phyloP scores from a whole-genome alignment of 2,888 invertebrate species.

The Philonicus albiceps region DNA sequence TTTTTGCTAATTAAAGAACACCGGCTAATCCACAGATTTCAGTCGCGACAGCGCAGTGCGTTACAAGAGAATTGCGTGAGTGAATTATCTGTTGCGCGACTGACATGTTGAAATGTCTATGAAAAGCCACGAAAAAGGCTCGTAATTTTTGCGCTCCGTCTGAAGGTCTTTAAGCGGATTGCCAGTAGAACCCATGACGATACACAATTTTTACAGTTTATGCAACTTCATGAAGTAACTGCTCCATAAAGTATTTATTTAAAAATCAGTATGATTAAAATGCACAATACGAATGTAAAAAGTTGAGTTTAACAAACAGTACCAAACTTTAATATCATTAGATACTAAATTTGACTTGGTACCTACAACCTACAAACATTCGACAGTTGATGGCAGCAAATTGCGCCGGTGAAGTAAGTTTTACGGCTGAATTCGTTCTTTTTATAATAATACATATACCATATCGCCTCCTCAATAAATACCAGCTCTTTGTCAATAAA shows the following conservation, averaged over 20 bases:
- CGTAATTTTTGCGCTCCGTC: background rate
- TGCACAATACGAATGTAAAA: no score
- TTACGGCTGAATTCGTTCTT: no score
- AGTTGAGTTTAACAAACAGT: no score
- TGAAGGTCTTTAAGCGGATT: background rate
- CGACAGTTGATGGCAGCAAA: no score
- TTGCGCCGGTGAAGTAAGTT: no score
- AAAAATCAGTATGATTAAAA: no score
- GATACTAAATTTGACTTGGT: no score
- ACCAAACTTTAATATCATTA: no score
- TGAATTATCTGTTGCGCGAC: conserved; percentile 4
- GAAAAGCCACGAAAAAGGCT: conserved; percentile 4
- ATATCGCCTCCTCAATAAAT: no score
- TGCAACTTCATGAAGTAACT: background rate
- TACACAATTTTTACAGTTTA: background rate
- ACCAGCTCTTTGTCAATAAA: no score
- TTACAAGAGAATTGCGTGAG: conserved; percentile 36
- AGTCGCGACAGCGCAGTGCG: background rate
- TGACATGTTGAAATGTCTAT: conserved; percentile 17
- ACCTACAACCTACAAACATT: no score
- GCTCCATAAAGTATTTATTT: background rate
- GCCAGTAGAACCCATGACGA: background rate
- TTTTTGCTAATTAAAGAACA: conserved; percentile 15
- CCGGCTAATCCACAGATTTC: background rate
- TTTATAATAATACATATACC: no score